Percentiles rank a stretch among this genome's conserved stretches.
Conservation (phyloP, 2,888 invertebrate genomes). For the Dryococelus australis region DNA sequence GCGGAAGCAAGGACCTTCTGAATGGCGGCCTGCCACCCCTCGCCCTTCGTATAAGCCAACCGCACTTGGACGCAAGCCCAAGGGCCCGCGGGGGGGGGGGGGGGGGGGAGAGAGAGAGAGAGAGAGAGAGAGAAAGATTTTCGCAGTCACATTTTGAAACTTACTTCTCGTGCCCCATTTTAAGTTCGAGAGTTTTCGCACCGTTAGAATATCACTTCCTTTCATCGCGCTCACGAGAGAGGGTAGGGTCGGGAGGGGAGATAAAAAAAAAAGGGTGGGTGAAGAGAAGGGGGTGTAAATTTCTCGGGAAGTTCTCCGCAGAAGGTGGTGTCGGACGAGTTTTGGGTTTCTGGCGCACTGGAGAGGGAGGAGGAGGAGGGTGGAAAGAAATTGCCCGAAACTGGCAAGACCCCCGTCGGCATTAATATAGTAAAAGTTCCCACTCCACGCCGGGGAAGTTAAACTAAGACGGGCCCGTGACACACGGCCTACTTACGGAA, state of each 20-base stretch:
- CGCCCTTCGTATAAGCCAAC: not conserved
- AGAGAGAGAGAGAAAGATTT: not conserved
- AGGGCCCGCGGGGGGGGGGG: not conserved
- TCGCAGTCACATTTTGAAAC: not conserved
- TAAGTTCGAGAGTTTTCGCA: not conserved
- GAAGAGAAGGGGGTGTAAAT: not conserved
- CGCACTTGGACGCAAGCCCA: not conserved
- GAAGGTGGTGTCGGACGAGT: not conserved
- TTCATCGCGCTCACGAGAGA: not conserved
- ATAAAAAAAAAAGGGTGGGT: not conserved
- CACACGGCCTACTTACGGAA: not conserved
- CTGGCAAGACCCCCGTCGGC: not conserved
- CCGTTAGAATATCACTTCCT: constrained; percentile 16
- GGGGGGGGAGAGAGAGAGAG: too few relatives aligned
- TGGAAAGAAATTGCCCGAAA: not conserved
- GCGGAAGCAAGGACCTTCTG: not conserved
- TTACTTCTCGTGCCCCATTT: not conserved
- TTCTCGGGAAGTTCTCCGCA: not conserved
- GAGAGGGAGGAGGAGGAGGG: not conserved
- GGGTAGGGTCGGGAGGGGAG: not conserved
- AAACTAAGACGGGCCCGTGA: not conserved
- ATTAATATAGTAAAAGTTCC: constrained; percentile 3
- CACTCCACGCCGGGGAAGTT: not conserved
- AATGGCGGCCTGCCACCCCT: not conserved
- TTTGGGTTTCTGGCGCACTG: not conserved